Base-by-base conservation (phyloP, 2,797 vertebrate genomes). In the Clarias pachynema region DNA sequence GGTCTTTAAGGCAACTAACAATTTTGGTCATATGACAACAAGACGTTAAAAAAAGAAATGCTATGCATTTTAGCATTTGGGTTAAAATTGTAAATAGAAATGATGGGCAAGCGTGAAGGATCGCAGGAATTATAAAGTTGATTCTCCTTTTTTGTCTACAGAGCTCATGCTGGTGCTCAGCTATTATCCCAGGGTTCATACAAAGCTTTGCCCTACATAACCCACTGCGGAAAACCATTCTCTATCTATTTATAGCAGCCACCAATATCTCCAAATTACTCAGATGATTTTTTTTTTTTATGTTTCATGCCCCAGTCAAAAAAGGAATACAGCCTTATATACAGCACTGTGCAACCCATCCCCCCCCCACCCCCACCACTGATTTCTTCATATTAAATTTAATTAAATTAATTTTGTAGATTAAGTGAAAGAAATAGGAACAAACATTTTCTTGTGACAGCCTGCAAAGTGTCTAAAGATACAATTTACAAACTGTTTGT, bases 181-280 rank as follows among this genome's bases (percentile, higher is more conserved):
- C 34, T 44, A 44, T 63, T 79, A 63, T 79, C 60, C 22, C 0
- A 79, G 37, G 60, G 78, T 49, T 31, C 63, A 56, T 4, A 29
- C 16, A n/a, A 44, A 53, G 20, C 34, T 70, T 49, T 69, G n/a
- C 5, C n/a, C 75, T 59, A 70, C 56, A 70, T 60, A 49, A 78
- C 78, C 78, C 78, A 63, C 78, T 79, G 78, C 37, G 7, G 14
- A 26, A 44, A 79, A 63, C 4, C 37, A 16, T 65, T 79, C 59
- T 26, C 10, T 4, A 5, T 44, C 78, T 79, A 79, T 79, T 65
- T 79, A 65, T 65, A 79, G 59, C 78, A 65, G 59, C 24, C 60
- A 22, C 15, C 24, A 63, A 79, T 65, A 63, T 79, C 60, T 79
- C 60, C 10, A 16, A 44, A 79, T 65, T 34, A 44, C 14, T 15